Conservation (phyloP, 2,888 invertebrate species). For the Suillia variegata region DNA sequence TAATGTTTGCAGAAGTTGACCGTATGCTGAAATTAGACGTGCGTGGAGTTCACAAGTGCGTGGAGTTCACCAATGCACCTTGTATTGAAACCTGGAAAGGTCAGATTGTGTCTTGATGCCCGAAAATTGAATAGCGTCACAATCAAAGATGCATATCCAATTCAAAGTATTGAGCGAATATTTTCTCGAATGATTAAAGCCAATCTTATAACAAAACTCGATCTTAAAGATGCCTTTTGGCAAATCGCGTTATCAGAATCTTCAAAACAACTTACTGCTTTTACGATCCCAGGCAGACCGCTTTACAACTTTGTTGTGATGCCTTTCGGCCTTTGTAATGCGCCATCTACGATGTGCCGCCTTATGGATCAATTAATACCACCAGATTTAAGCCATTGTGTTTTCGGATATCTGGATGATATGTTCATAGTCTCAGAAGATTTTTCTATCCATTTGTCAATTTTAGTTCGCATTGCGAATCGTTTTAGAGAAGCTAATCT, state of each 20-base stretch:
- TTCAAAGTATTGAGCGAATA: slow-evolving; percentile 16
- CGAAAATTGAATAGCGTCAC: slow-evolving; percentile 37
- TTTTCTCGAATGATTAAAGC: slow-evolving; percentile 11
- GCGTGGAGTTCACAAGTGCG: too few species aligned
- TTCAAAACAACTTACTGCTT: slow-evolving; percentile 14
- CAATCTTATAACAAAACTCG: slow-evolving; percentile 17
- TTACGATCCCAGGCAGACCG: slow-evolving; percentile 14
- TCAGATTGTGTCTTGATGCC: slow-evolving; percentile 38
- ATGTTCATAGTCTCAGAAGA: neutral
- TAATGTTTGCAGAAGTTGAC: neutral
- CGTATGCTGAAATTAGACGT: neutral
- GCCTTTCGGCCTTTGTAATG: slow-evolving; percentile 16
- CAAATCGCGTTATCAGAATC: slow-evolving; percentile 13
- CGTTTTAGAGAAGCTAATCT: neutral
- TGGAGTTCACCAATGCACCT: slow-evolving; percentile 39
- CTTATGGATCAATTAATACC: slow-evolving; percentile 9
- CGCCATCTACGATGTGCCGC: slow-evolving; percentile 1
- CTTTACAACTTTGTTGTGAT: slow-evolving; percentile 9
- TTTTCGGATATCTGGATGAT: slow-evolving; percentile 13
- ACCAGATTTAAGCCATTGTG: neutral
- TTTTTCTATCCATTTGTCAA: neutral
- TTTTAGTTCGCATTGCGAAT: neutral
- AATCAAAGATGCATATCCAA: slow-evolving; percentile 16
- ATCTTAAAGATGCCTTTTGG: slow-evolving; percentile 20
- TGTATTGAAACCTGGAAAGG: slow-evolving; percentile 30